Base-by-base conservation (phyloP, 2,888 invertebrate species). In the Ennomos erosarius region DNA sequence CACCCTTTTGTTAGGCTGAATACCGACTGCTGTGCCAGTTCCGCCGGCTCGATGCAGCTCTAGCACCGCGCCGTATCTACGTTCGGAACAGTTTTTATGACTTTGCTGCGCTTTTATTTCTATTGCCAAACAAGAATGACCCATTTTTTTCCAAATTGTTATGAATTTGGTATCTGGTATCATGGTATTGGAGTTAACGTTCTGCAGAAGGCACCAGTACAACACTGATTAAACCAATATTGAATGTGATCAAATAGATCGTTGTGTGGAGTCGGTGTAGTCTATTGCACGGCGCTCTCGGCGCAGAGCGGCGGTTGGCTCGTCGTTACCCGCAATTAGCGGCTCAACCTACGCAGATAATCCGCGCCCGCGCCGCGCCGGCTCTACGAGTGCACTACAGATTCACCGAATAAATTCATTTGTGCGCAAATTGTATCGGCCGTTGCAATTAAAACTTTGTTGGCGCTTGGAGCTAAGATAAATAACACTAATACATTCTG, bases 401-500 rank as follows among this genome's bases (percentile, higher is more conserved):
- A 90, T 89, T 86, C 90, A 86, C 87, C 88, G 83, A 90, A 91
- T 91, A 91, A 90, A 91, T 92, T 90, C 92, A 91, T 92, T 92
- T 91, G 88, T 89, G 90, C 89, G 90, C 90, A 90, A 91, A 92
- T 91, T 90, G 90, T 92, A 92, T 92, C 88, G 92, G 91, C 88
- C 88, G 88, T 90, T 87, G 91, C 91, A 92, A 92, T 92, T 91
- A 92, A 92, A 92, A 92, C 91, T 92, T 92, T 91, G 90, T 85
- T 90, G 86, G 85, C 85, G 88, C 88, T 85, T 75, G 84, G 81
- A 85, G 88, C 87, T 87, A 90, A 91, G 91, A 92, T 92, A 91
- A 92, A 92, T 91, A 92, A 90, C 89, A 85, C 90, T 90, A 91
- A 91, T 92, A 91, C 88, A 89, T 92, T 91, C 84, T 87, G 89